phyloP scores from a whole-genome alignment of 2,888 invertebrate species.

The Thereva nobilitata region DNA sequence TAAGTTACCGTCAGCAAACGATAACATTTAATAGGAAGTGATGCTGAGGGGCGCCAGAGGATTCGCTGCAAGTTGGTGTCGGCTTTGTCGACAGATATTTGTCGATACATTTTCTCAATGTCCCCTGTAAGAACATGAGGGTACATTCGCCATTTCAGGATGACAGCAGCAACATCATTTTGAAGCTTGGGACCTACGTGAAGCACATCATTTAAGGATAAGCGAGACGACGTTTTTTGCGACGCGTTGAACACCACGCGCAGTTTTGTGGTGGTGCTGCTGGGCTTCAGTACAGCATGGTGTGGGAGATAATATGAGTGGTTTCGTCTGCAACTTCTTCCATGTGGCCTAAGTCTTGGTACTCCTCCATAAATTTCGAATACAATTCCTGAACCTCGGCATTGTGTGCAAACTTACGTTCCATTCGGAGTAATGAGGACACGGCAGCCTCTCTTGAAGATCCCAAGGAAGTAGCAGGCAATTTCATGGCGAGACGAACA shows the following conservation, averaged over 20 bases:
- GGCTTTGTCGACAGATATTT: neutral
- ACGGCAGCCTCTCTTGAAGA: neutral
- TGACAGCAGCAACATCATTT: neutral
- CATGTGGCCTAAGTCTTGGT: neutral
- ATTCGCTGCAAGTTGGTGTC: neutral
- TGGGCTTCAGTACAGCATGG: conserved; percentile 1
- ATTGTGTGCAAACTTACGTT: neutral
- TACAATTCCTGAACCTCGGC: neutral
- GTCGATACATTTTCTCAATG: neutral
- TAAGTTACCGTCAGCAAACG: no score
- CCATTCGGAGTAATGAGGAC: neutral
- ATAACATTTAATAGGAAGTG: neutral
- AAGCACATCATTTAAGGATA: neutral
- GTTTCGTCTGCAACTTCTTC: conserved; percentile 3
- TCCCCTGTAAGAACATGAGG: neutral
- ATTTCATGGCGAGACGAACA: no score
- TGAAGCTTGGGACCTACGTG: neutral
- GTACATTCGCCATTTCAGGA: neutral
- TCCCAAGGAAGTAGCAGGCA: no score
- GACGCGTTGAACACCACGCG: neutral
- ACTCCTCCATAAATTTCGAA: neutral
- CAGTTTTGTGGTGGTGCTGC: neutral
- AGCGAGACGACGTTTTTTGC: neutral
- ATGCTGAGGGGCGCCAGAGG: neutral
- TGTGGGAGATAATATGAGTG: neutral